Evolutionary conservation across 2,113 vertebrate species (phyloP).

Genomic region (Aldabrachelys gigantea): DNA sequence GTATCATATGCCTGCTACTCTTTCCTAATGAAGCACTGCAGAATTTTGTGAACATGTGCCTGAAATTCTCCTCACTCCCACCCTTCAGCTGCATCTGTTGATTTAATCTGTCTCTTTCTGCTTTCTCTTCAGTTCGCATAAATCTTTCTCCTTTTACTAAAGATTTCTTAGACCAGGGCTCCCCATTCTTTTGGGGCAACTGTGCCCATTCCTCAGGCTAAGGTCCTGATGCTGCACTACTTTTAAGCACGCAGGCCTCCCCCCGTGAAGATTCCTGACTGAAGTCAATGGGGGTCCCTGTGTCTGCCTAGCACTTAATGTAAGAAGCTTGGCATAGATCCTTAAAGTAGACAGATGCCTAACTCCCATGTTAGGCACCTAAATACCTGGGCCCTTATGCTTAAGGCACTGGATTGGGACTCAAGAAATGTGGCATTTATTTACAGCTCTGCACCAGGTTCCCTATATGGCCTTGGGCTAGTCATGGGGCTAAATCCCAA

Average conservation of each 20-base stretch:
- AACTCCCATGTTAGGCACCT: not conserved
- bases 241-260: not conserved
- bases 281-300: not conserved
- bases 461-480: not conserved
- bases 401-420: fast-evolving
- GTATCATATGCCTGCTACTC: not conserved
- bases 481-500: not conserved
- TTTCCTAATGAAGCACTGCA: not conserved
- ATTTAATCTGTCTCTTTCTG: not conserved
- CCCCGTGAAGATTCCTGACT: too few relatives aligned
- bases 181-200: not conserved
- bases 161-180: not conserved
- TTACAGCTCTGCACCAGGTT: not conserved
- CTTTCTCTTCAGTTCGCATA: too few relatives aligned
- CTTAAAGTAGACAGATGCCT: too few relatives aligned
- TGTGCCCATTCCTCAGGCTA: not conserved
- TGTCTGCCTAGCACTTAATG: not conserved
- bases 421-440: not conserved
- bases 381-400: not conserved
- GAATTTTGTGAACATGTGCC: not conserved
- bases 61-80: not conserved
- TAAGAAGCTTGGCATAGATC: too few relatives aligned
- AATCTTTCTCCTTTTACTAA: not conserved
- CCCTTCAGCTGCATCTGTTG: not conserved
- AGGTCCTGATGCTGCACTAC: not conserved